Evolutionary conservation across 2,888 invertebrate genomes (phyloP).

Genomic region (Hipparchia sbordonii): DNA sequence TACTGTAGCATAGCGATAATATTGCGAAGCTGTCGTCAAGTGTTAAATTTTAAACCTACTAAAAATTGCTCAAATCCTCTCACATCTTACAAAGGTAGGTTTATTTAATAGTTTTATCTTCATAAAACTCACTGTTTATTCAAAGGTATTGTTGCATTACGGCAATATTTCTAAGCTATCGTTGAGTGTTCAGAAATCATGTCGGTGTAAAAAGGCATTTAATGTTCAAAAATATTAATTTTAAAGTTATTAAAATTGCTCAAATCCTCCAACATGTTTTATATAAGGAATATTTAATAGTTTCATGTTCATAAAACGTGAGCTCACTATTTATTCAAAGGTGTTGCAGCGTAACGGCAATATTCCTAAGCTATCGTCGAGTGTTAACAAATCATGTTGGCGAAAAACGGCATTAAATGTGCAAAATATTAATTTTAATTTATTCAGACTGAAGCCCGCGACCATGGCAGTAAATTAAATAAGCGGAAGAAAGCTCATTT

Average conservation of each 20-base stretch:
- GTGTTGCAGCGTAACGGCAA: constrained; percentile 25
- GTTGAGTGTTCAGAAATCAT: too few relatives aligned
- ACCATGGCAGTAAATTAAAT: constrained; percentile 77
- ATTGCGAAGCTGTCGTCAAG: constrained; percentile 36
- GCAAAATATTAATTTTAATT: constrained; percentile 78
- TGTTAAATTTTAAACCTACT: constrained; percentile 49
- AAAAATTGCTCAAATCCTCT: too few relatives aligned
- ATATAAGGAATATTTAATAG: too few relatives aligned
- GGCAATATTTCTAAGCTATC: too few relatives aligned
- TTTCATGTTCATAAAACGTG: background rate
- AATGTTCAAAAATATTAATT: constrained; percentile 74
- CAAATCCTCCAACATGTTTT: too few relatives aligned
- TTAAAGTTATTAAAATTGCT: constrained; percentile 49
- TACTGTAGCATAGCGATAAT: constrained; percentile 23
- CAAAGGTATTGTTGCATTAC: too few relatives aligned
- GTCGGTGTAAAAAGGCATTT: constrained; percentile 49
- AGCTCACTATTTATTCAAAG: constrained; percentile 20
- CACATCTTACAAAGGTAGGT: too few relatives aligned
- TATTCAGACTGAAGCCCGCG: constrained; percentile 70
- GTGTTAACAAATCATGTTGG: constrained; percentile 69
- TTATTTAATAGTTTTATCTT: too few relatives aligned
- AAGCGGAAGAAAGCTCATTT: constrained; percentile 82
- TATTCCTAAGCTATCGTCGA: constrained; percentile 32
- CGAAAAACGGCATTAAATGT: constrained; percentile 64
- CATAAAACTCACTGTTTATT: too few relatives aligned